A percentile compares a stretch with the other conserved stretches of the same genome.
These are phyloP conservation scores for Oryzias sinensis DNA, from an alignment of 2,797 vertebrate species.

Conservation along the genomic window DNA sequence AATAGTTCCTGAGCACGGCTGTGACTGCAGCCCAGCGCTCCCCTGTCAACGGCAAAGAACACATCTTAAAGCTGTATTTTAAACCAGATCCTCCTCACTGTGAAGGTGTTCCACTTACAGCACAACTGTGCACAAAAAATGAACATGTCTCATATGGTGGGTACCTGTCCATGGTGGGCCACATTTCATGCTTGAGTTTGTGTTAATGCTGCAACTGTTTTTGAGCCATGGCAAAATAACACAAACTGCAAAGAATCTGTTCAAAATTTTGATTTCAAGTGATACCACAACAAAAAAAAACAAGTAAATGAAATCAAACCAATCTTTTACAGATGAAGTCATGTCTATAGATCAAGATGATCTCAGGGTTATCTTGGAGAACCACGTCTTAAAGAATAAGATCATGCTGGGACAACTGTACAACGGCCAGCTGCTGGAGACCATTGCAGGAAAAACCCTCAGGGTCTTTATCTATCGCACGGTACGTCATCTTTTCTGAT, in stretches of 20 bases:
- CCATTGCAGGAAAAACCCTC: conserved; percentile 87
- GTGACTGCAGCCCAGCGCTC: too few species aligned
- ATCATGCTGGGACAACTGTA: conserved; percentile 87
- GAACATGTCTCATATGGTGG: too few species aligned
- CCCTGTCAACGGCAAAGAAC: too few species aligned
- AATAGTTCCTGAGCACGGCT: too few species aligned
- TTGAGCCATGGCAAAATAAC: too few species aligned
- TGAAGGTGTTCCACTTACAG: too few species aligned
- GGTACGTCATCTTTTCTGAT: conserved; percentile 75
- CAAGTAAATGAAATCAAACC: not conserved
- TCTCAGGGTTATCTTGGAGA: conserved; percentile 88
- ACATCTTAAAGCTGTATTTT: too few species aligned
- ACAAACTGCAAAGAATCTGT: not conserved
- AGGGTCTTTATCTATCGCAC: conserved; percentile 97
- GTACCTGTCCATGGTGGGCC: too few species aligned
- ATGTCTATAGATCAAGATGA: conserved; percentile 86
- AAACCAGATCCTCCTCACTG: too few species aligned
- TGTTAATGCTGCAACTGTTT: too few species aligned
- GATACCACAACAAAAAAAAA: conserved; percentile 1
- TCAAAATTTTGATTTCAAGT: conserved; percentile 1
- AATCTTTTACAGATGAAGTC: conserved; percentile 82
- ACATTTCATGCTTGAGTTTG: too few species aligned
- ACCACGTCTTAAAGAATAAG: conserved; percentile 91
- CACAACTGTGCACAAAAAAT: too few species aligned
- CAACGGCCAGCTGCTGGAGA: conserved; percentile 92